Conservation (phyloP, 2,113 vertebrate species). For the Rhipidura dahli region DNA sequence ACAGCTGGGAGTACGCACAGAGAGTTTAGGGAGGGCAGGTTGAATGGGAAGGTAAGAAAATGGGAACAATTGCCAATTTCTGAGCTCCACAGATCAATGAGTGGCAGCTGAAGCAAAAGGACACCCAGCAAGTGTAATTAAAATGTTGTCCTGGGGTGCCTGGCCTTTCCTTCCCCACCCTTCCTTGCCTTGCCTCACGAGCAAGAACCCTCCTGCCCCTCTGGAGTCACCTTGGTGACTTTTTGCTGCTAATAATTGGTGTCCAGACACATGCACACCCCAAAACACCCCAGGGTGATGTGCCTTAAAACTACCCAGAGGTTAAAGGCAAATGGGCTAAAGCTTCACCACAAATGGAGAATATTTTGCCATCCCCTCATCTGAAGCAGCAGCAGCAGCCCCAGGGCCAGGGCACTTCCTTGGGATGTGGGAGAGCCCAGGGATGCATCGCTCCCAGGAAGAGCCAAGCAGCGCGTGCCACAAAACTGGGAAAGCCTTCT, state of each 20-base stretch:
- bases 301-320: background rate
- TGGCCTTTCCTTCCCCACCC: background rate
- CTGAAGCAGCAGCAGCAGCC: background rate
- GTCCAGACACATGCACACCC: background rate
- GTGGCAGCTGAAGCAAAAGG: background rate
- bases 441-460: accelerated
- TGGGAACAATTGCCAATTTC: accelerated
- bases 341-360: background rate
- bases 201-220: background rate
- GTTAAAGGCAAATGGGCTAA: background rate
- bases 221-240: too few species aligned
- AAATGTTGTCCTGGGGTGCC: background rate
- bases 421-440: background rate
- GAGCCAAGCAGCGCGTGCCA: background rate
- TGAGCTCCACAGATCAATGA: background rate
- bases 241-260: background rate
- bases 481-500: background rate
- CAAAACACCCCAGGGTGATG: background rate
- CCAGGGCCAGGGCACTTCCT: background rate
- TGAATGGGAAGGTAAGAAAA: background rate
- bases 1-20: accelerated
- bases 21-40: background rate
- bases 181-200: background rate
- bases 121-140: accelerated
- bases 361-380: background rate